Evolutionary conservation across 23 tunicate species (phyloP).

Genomic region (Clavelina lepadiformis): DNA sequence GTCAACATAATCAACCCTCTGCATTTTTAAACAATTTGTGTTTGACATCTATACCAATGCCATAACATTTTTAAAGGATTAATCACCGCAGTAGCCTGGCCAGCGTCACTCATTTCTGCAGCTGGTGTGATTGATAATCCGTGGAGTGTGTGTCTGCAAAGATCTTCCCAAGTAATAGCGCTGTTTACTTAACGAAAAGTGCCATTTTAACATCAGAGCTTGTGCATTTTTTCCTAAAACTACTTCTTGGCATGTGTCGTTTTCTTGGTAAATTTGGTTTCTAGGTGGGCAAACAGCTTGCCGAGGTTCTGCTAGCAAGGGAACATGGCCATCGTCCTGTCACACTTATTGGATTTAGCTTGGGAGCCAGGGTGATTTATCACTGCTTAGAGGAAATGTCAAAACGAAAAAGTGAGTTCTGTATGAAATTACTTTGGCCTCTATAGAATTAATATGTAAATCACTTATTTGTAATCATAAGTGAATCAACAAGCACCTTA

Average conservation of each 20-base stretch:
- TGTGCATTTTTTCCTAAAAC: no score
- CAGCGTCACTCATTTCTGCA: conserved; percentile 68
- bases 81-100: conserved; percentile 91
- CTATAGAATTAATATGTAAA: no score
- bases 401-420: conserved; percentile 58
- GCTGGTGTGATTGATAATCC: conserved; percentile 97
- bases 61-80: conserved; percentile 36
- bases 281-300: conserved; percentile 88
- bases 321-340: conserved; percentile 98
- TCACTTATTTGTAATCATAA: no score
- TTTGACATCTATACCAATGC: no score
- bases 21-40: no score
- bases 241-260: no score
- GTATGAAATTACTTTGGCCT: no score
- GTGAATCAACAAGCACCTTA: no score
- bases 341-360: conserved; percentile 84
- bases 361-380: conserved; percentile 86
- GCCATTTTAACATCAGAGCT: no score
- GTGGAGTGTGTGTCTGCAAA: conserved; percentile 95
- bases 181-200: neutral
- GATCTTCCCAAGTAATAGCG: conserved; percentile 70
- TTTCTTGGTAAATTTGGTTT: no score
- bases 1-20: no score
- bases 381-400: conserved; percentile 89
- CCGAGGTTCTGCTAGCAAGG: conserved; percentile 76